Evolutionary conservation across 2,113 vertebrate species (phyloP).

Genomic region (Scolopax mira): DNA sequence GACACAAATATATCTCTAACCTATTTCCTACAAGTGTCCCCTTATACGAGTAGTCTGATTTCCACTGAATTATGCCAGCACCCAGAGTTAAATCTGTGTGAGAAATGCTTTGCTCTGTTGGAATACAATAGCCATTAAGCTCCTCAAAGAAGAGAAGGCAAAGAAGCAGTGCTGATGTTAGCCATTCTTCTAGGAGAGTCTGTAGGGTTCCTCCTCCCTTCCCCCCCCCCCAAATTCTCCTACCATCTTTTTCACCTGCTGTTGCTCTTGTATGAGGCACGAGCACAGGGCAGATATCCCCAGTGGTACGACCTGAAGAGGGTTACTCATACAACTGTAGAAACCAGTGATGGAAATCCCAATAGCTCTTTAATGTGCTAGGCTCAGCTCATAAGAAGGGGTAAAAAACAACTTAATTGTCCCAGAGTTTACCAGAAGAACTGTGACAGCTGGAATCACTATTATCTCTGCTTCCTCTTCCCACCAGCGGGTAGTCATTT

Average conservation of each 20-base stretch:
- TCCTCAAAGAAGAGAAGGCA: not conserved
- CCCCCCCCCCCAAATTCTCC: accelerated
- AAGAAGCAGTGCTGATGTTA: not conserved
- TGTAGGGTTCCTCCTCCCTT: accelerated
- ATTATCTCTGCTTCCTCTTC: not conserved
- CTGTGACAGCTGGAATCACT: not conserved
- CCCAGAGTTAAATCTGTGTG: not conserved
- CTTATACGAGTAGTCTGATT: not conserved
- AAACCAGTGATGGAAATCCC: not conserved
- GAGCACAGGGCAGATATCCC: not conserved
- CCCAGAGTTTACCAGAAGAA: not conserved
- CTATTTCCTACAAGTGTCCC: not conserved
- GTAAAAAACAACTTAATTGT: not conserved
- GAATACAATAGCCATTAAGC: not conserved
- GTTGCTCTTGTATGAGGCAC: accelerated
- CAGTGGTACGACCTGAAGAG: not conserved
- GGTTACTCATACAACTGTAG: not conserved
- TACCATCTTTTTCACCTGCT: not conserved
- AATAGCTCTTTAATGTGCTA: not conserved
- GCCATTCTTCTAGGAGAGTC: not conserved
- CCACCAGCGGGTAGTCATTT: not conserved
- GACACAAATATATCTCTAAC: not conserved
- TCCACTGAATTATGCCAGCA: not conserved
- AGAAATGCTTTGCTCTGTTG: not conserved
- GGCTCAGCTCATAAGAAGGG: not conserved